Evolutionary conservation across 2,888 invertebrate genomes (phyloP), one percentile per base, ranked within the genome.

Genomic region (Tetragonisca angustula): DNA sequence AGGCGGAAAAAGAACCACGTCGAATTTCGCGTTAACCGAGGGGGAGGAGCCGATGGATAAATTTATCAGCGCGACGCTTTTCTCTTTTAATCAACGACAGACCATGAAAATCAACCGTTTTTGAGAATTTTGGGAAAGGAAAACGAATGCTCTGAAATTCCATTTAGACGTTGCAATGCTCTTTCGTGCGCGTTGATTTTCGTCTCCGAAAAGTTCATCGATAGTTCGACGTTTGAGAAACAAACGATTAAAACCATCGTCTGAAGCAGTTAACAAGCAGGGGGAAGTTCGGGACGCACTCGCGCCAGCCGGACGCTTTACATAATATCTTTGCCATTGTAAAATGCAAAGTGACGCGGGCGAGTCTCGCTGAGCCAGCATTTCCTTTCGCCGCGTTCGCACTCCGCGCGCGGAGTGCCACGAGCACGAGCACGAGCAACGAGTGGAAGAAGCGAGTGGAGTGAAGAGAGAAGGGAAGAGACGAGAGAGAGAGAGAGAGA

Each of bases 251-350:
- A 21, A 56, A 56, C 56, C n/a, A n/a, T n/a, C 15, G 13, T 56
- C n/a, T 0, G 13, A n/a, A 56, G 24, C 56, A n/a, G n/a, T 56
- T 56, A n/a, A 56, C 56, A n/a, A 56, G 24, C 56, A 9, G 36
- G 36, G 9, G 36, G 0, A 9, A 36, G 36, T 1, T 36, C 9
- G 36, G 9, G 36, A 9, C 36, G 9, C 9, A 43, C 43, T 11
- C 2, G 9, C 43, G n/a, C n/a, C 9, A 43, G 9, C 43, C 81
- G 59, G 72, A 83, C 91, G 91, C 89, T 93, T 93, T 93, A 91
- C 93, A 92, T 93, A 93, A 93, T 92, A 91, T 92, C 92, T 92
- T 93, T 92, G 91, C 91, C 89, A 91, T 93, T 93, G 92, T 93
- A 93, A 92, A 92, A 93, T 91, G 92, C 91, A 92, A 93, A 93